Evolutionary conservation across 37 sponge, comb jelly and placozoan genomes (phyloP).

Genomic region (Petrosia ficiformis): DNA sequence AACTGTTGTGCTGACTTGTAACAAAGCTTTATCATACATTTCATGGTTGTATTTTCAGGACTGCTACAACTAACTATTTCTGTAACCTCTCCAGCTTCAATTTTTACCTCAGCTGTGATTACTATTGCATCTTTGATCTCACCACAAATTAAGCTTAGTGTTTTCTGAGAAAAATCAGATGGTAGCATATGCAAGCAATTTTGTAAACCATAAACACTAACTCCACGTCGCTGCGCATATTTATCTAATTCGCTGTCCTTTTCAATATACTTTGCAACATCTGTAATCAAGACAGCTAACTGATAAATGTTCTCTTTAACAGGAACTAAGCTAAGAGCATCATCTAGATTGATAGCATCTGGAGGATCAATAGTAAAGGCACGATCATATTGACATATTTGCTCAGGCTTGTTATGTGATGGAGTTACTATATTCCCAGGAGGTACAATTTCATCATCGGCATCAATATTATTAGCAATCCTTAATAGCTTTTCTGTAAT

Average conservation of each 20-base stretch:
- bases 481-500: constrained; percentile 40
- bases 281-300: constrained; percentile 43
- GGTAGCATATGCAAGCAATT: background rate
- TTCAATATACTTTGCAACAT: constrained; percentile 16
- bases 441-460: background rate
- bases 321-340: constrained; percentile 30
- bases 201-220: constrained; percentile 17
- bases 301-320: constrained; percentile 10
- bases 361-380: constrained; percentile 57
- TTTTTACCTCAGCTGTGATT: background rate
- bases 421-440: background rate
- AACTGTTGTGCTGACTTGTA: constrained; percentile 35
- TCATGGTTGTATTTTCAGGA: constrained; percentile 1
- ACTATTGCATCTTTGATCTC: background rate
- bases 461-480: constrained; percentile 17
- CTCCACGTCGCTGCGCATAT: constrained; percentile 7
- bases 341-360: constrained; percentile 33
- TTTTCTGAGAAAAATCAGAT: background rate
- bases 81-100: background rate
- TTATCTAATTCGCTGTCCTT: background rate
- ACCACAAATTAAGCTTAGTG: background rate
- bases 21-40: constrained; percentile 7
- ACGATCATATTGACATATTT: background rate
- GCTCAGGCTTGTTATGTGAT: background rate
- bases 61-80: background rate